Base-by-base conservation (phyloP, 1,140 invertebrate species). In the Penaeus vannamei region DNA sequence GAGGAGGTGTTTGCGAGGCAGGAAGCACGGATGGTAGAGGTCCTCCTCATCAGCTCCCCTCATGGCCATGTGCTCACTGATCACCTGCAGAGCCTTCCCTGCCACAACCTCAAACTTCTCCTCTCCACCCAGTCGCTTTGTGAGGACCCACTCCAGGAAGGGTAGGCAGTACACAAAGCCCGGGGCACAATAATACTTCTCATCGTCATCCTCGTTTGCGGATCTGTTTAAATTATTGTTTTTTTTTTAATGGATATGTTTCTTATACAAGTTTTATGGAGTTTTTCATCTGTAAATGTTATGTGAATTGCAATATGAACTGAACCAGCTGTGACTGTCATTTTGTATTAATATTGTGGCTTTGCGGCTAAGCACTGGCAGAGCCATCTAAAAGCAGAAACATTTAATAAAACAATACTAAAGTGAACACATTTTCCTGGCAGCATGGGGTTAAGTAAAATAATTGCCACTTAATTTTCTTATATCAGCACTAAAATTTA, bases 141-240 rank as follows among this genome's bases (percentile, higher is more conserved):
- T 92, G 59, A 97, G 92, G 86, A 96, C 95, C 90, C 94, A 94
- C 87, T 95, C 95, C 7, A 98, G 93, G 86, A 98, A 95, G 12
- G 96, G 96, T 92, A 98, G 98, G 36, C 95, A 94, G 92, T 97
- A 98, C 64, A 96, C 95, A 93, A 98, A 97, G 0, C 95, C 95
- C 3, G 97, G 95, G 0, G 95, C 95, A 7, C 94, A 94, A 64
- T 97, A 94, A 62, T 94, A 91, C 84, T 92, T 87, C 60, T 86
- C 85, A 4, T 91, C 79, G 14, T 85, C 84, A 53, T 90, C 90
- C 72, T 85, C 88, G 59, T 66, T 59, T 0, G 62, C 36, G 5
- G 76, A 85, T 62, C 84, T 83, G n/a, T 72, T 72, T 32, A 2
- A 1, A 23, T 26, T 29, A 53, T 14, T 62, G 29, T 66, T 85